phyloP scores from a whole-genome alignment of 2,797 vertebrate species.

The Molossus molossus region DNA sequence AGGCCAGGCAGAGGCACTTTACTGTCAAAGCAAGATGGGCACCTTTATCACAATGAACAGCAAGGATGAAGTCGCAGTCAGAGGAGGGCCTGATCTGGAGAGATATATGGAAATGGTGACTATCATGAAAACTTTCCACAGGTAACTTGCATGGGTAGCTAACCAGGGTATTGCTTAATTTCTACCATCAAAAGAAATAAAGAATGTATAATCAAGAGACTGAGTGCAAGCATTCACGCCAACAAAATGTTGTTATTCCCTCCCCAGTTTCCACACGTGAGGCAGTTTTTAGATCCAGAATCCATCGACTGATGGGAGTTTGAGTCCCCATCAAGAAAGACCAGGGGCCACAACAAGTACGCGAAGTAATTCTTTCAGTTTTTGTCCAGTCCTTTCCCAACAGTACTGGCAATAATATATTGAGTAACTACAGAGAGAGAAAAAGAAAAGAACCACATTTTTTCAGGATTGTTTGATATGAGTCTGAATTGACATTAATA shows the following conservation, averaged over 20 bases:
- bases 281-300: not conserved
- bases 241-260: not conserved
- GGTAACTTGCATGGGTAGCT: not conserved
- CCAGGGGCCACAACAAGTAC: not conserved
- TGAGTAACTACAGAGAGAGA: not conserved
- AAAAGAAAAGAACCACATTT: not conserved
- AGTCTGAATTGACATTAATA: not conserved
- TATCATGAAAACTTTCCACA: not conserved
- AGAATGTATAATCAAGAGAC: not conserved
- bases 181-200: not conserved
- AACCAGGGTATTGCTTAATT: not conserved
- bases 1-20: not conserved
- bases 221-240: not conserved
- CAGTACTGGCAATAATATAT: not conserved
- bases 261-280: not conserved
- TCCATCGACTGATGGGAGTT: not conserved
- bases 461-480: not conserved
- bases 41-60: not conserved
- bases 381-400: not conserved
- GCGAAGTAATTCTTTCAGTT: not conserved
- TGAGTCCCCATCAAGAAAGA: not conserved
- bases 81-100: not conserved
- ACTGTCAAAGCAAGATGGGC: conserved; percentile 10
- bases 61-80: not conserved
- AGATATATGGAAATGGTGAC: not conserved